Conservation (phyloP, 2,888 invertebrate species). For the Caenorhabditis doughertyi region DNA sequence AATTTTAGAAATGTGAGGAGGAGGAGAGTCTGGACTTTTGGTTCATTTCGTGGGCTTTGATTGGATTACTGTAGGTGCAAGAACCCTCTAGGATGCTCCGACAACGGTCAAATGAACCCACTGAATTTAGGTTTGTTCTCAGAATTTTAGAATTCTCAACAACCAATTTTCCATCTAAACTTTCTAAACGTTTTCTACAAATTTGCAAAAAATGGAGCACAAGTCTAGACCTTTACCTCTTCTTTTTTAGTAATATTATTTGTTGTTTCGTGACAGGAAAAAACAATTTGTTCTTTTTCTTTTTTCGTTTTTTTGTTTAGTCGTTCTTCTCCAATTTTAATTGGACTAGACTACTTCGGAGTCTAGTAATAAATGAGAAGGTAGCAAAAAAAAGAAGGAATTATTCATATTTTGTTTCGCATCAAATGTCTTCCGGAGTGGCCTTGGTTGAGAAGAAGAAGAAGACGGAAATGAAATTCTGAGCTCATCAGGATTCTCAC, state of each 20-base stretch:
- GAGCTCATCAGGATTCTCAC: conserved; percentile 1
- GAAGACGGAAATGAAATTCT: conserved; percentile 1
- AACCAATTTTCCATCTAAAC: too few species aligned
- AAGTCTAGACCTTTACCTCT: not conserved
- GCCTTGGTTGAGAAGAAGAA: too few species aligned
- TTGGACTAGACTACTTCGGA: conserved; percentile 3
- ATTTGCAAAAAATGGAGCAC: too few species aligned
- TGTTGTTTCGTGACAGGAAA: not conserved
- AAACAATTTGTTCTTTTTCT: conserved; percentile 9
- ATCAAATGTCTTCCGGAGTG: not conserved
- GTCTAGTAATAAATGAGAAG: conserved; percentile 8
- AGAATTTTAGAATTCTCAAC: too few species aligned
- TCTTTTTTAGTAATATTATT: not conserved
- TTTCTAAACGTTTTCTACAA: too few species aligned
- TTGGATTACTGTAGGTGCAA: too few species aligned
- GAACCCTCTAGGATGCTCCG: too few species aligned
- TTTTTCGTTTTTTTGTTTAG: not conserved
- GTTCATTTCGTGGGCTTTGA: too few species aligned
- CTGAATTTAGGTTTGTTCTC: too few species aligned
- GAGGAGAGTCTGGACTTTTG: not conserved
- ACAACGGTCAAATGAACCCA: too few species aligned
- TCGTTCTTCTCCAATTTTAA: not conserved
- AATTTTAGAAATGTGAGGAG: not conserved
- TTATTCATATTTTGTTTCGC: conserved; percentile 1
- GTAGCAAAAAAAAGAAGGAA: not conserved